phyloP scores from a whole-genome alignment of 2,113 vertebrate genomes.

The Amblyopsis rosae region DNA sequence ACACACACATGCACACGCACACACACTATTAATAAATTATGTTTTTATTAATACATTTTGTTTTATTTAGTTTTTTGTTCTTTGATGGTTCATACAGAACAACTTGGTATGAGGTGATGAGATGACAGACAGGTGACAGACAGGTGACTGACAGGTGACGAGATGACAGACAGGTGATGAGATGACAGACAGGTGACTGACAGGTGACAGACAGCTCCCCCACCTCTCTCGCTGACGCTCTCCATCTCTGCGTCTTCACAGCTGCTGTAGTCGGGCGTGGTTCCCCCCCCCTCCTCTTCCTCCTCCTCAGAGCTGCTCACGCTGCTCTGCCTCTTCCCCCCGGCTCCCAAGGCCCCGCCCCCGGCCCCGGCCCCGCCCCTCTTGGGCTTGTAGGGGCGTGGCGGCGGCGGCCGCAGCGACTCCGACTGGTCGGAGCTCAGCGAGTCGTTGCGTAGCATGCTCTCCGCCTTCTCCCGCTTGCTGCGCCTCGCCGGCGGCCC shows the following conservation, averaged over 20 bases:
- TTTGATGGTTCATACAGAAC: too few species aligned
- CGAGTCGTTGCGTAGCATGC: constrained; percentile 97
- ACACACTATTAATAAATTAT: too few species aligned
- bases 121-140: too few species aligned
- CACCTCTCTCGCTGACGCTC: constrained; percentile 96
- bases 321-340: constrained; percentile 92
- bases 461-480: constrained; percentile 94
- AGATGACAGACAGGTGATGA: too few species aligned
- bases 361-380: constrained; percentile 78
- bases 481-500: constrained; percentile 83
- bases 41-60: too few species aligned
- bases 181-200: too few species aligned
- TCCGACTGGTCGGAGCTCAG: constrained; percentile 97
- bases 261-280: constrained; percentile 97
- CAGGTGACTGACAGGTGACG: too few species aligned
- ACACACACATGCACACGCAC: constrained; percentile 10
- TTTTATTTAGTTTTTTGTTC: too few species aligned
- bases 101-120: too few species aligned
- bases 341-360: constrained; percentile 62
- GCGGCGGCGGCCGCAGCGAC: constrained; percentile 91
- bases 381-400: constrained; percentile 92
- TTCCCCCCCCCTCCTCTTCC: constrained; percentile 95
- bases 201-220: constrained; percentile 24
- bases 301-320: constrained; percentile 99
- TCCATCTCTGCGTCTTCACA: constrained; percentile 97